Percentiles rank a stretch among this genome's conserved stretches.
Conservation (phyloP, 2,888 invertebrate genomes). For the Dasypogon diadema region DNA sequence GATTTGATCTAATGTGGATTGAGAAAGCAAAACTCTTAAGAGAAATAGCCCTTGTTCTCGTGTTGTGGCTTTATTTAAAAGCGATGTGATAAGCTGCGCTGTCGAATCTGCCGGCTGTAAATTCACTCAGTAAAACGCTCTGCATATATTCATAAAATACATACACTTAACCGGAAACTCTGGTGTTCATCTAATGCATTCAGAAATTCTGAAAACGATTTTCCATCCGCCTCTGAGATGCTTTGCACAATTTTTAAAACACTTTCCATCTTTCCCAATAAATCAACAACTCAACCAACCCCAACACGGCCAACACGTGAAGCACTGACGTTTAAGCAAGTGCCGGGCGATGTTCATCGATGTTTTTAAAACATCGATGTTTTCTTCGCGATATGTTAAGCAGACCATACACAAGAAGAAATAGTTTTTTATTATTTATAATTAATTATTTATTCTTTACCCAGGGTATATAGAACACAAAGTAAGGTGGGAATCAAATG, state of each 20-base stretch:
- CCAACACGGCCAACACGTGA: no score
- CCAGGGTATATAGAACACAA: no score
- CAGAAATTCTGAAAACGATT: slow-evolving; percentile 58
- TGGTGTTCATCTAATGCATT: slow-evolving; percentile 60
- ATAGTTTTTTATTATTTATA: no score
- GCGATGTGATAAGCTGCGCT: slow-evolving; percentile 59
- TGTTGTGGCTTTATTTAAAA: slow-evolving; percentile 58
- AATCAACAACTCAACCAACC: no score
- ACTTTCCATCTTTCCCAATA: slow-evolving; percentile 59
- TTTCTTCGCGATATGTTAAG: no score
- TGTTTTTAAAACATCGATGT: no score
- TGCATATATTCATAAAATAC: neutral
- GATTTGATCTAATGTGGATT: slow-evolving; percentile 59
- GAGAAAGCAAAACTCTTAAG: slow-evolving; percentile 58
- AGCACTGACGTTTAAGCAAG: no score
- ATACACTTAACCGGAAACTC: slow-evolving; percentile 60
- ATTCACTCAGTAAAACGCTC: neutral
- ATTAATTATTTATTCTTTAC: no score
- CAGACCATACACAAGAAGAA: no score
- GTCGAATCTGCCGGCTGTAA: slow-evolving; percentile 52
- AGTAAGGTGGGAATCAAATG: no score
- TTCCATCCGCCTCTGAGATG: slow-evolving; percentile 57
- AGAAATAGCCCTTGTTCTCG: slow-evolving; percentile 58
- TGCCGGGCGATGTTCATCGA: no score
- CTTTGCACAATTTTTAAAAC: slow-evolving; percentile 59